These are phyloP conservation scores for Rhagonycha lutea DNA, from an alignment of 2,888 invertebrate species.

Conservation along the genomic window DNA sequence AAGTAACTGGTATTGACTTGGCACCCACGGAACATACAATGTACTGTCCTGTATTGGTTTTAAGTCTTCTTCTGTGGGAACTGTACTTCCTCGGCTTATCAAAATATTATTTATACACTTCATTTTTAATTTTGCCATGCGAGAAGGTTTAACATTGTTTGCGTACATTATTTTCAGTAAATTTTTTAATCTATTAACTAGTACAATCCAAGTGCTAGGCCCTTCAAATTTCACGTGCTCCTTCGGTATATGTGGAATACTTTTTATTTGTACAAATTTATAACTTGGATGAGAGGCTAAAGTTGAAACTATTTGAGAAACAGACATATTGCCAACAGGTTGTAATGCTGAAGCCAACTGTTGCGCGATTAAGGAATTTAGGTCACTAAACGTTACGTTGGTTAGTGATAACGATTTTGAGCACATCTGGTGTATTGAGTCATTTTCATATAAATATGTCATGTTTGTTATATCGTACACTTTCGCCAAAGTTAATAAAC, in stretches of 20 bases:
- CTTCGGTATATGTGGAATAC: slow-evolving; percentile 50
- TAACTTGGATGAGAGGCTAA: slow-evolving; percentile 57
- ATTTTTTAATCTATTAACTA: slow-evolving; percentile 15
- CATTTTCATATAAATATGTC: slow-evolving; percentile 57
- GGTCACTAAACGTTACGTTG: slow-evolving; percentile 49
- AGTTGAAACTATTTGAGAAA: slow-evolving; percentile 47
- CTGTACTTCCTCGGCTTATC: slow-evolving; percentile 50
- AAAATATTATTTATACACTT: slow-evolving; percentile 50
- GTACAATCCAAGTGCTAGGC: slow-evolving; percentile 50
- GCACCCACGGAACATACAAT: slow-evolving; percentile 53
- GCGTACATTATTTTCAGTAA: slow-evolving; percentile 3
- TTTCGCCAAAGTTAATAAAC: slow-evolving; percentile 55
- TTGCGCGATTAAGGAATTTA: slow-evolving; percentile 57
- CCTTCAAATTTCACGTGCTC: slow-evolving; percentile 48
- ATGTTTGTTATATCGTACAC: slow-evolving; percentile 54
- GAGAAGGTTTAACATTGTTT: background rate
- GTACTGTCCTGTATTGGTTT: slow-evolving; percentile 40
- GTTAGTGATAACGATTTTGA: slow-evolving; percentile 40
- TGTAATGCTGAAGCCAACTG: slow-evolving; percentile 57
- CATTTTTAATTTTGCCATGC: background rate
- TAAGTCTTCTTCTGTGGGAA: slow-evolving; percentile 44
- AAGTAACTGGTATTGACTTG: slow-evolving; percentile 44
- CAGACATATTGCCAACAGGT: slow-evolving; percentile 46
- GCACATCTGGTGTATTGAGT: slow-evolving; percentile 54
- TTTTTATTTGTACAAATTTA: slow-evolving; percentile 55